Base-by-base conservation (phyloP, 2,888 invertebrate genomes). In the Hedya salicella region DNA sequence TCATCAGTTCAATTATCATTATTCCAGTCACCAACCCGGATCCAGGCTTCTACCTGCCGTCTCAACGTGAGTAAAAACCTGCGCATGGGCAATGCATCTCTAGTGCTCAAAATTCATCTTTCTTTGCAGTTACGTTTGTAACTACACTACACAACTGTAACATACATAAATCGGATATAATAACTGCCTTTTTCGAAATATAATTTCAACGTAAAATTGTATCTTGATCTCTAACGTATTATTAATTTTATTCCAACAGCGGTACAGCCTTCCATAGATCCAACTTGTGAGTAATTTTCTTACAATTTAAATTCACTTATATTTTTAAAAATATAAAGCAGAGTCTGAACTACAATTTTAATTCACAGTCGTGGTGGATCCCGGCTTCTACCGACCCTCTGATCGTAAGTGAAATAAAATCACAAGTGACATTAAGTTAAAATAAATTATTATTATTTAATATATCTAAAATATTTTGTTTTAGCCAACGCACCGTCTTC, bases 301-400 rank as follows among this genome's bases (percentile, higher is more conserved):
- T 13, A 32, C 19, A 32, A 0, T 19, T 25, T 25, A 6, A 25
- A 25, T 25, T 25, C n/a, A n/a, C n/a, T n/a, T n/a, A n/a, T n/a
- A n/a, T n/a, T n/a, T n/a, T n/a, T n/a, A n/a, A n/a, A n/a, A n/a
- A n/a, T n/a, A n/a, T n/a, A n/a, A n/a, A n/a, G n/a, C n/a, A n/a
- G n/a, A n/a, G n/a, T n/a, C n/a, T n/a, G n/a, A n/a, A n/a, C n/a
- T n/a, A n/a, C n/a, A n/a, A n/a, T n/a, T n/a, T 17, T 52, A 13
- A 19, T 32, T 36, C 52, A 16, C 53, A 53, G 53, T 53, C 6
- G 42, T 42, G 14, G 14, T 53, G 8, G 68, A 66, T 54, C 60
- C 65, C 11, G 62, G 59, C 4, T 68, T 62, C 64, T 56, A 56
- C 40, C 21, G 42, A 25, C 54, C 54, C 3, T 42, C 54, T n/a